Base-by-base conservation (phyloP, 2,888 invertebrate species). In the Oithona nana region DNA sequence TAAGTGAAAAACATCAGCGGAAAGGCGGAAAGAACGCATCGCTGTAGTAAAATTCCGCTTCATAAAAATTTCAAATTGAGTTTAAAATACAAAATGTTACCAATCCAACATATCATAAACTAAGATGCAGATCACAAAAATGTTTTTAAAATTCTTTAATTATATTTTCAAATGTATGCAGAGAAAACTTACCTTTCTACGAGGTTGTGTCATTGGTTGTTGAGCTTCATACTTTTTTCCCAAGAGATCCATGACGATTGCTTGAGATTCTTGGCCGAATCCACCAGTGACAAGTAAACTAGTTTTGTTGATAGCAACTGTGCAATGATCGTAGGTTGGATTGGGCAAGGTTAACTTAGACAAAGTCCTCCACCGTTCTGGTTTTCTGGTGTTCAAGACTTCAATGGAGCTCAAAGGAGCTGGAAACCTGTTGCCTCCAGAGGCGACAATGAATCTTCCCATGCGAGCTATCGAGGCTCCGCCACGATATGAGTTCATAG, bases 291-390 rank as follows among this genome's bases (percentile, higher is more conserved):
- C 50, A 22, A 59, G 24, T 16, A 59, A 26, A 8, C 50, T 24
- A 1, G 59, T 59, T 16, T 28, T 48, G 49, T 59, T 59, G 2
- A 59, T 8, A 1, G 49, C 59, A 6, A 59, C 59, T 1, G 26
- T 50, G 49, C 59, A 59, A 49, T 59, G 59, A 29, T 59, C 59
- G 28, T 50, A 59, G 22, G 59, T 59, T 16, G 59, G 59, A 16
- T 28, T 59, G 6, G 49, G 48, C 59, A 59, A 28, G 2, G 24
- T 49, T 4, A 59, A 24, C 28, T 59, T 59, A 26, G 59, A 59
- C n/a, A 59, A 50, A 6, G 39, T 59, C 28, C 50, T 48, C 59
- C 59, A 59, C 24, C 28, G 20, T 28, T 59, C 20, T 6, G 59
- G 59, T 1, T 59, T 59, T 13, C 29, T 48, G 22, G 29, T 28